Evolutionary conservation across 2,888 invertebrate species (phyloP).

Genomic region (Caenorhabditis afra): DNA sequence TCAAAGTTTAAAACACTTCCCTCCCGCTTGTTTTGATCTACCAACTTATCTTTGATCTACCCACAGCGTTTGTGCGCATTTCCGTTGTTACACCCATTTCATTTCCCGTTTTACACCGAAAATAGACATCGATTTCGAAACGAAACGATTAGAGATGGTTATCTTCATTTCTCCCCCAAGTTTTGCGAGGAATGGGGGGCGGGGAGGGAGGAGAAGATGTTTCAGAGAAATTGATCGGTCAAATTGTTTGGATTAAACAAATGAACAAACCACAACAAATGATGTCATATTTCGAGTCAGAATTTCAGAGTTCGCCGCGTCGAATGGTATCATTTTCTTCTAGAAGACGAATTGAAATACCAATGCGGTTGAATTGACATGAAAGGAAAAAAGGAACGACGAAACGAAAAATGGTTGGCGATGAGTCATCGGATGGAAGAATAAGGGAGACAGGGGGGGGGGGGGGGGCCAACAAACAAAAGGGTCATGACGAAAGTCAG

Average conservation of each 20-base stretch:
- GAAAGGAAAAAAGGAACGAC: slow-evolving; percentile 10
- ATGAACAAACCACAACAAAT: slow-evolving; percentile 57
- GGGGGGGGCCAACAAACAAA: background rate
- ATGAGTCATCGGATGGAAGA: background rate
- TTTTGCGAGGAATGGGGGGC: background rate
- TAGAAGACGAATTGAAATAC: slow-evolving; percentile 3
- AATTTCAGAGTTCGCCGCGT: slow-evolving; percentile 43
- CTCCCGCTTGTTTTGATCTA: slow-evolving; percentile 3
- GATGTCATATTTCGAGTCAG: slow-evolving; percentile 52
- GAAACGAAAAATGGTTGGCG: background rate
- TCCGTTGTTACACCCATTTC: slow-evolving; percentile 18
- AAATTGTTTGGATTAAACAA: background rate
- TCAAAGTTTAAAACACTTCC: background rate
- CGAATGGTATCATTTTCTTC: slow-evolving; percentile 53
- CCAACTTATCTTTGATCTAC: slow-evolving; percentile 30
- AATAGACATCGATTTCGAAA: background rate
- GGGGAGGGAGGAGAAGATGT: too few relatives aligned
- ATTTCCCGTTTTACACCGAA: background rate
- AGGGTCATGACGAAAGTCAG: background rate
- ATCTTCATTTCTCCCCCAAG: background rate
- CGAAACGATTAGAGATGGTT: background rate
- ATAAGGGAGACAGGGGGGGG: too few relatives aligned
- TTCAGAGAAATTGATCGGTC: background rate
- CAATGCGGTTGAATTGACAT: background rate
- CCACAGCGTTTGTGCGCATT: too few relatives aligned